Evolutionary conservation across 1,140 invertebrate species (phyloP), one percentile per base, ranked within the genome.

Genomic region (Camponotus pennsylvanicus): DNA sequence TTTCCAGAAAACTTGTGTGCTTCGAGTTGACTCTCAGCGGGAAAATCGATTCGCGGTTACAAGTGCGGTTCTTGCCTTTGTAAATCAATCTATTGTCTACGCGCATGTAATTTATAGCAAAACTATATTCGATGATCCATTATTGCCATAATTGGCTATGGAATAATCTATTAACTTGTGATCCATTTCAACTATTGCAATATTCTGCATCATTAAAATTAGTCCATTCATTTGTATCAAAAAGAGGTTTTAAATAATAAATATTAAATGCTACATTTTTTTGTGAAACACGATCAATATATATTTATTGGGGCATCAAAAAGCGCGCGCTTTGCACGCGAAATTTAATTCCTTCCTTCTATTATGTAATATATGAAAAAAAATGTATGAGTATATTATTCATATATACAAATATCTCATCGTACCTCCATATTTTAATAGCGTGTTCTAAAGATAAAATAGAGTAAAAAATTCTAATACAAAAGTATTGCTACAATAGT

Each of bases 31-130:
- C 40, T 83, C 40, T 61, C 42, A 37, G 21, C 18, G 13, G 8
- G 79, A 61, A 49, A 63, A 83, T 75, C 40, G 37, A 75, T 83
- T 45, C 69, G 78, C 64, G 67, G 79, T 83, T 37, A n/a, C 57
- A 40, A 61, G 3, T 52, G 79, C 40, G 55, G 69, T 63, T 73
- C 27, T 15, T 63, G 42, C 79, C 55, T 83, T 83, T 61, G 55
- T 49, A 45, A 75, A 83, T 73, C 27, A n/a, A 37, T 75, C 13
- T 40, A 71, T 27, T 83, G 55, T 13, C 40, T 15, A 18, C 18
- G 13, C 7, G 37, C 40, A 13, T 40, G n/a, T 61, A 83, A 83
- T 83, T 83, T 75, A 83, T 63, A 27, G 5, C 7, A 40, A 37
- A 73, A 21, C 13, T 73, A 61, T 27, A 15, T 57, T 69, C 21